A percentile compares a stretch with the other conserved stretches of the same genome.
phyloP scores from a whole-genome alignment of 2,797 vertebrate genomes.

The Sardinella longiceps region DNA sequence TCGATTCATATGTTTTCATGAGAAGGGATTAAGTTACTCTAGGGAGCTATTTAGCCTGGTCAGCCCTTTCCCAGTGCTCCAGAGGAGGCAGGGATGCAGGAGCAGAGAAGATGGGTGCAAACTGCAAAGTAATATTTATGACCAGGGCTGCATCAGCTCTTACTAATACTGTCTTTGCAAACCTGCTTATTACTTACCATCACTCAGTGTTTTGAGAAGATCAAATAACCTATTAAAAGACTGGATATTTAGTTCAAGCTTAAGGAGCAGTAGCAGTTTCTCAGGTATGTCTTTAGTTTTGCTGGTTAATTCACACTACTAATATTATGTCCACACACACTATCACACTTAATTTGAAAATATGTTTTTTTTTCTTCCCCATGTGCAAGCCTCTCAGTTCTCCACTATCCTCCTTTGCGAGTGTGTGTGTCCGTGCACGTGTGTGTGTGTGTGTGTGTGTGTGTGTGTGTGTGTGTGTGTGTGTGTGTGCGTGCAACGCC shows the following conservation, averaged over 20 bases:
- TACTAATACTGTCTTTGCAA: background rate
- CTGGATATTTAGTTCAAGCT: background rate
- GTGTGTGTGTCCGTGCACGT: background rate
- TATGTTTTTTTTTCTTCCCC: no score
- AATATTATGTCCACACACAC: no score
- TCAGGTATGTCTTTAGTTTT: background rate
- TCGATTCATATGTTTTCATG: conserved; percentile 66
- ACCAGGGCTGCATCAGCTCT: background rate
- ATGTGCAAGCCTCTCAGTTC: background rate
- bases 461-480: background rate
- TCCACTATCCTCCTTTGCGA: background rate
- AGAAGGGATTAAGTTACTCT: conserved; percentile 57
- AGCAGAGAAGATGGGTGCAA: background rate
- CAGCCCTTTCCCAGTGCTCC: background rate
- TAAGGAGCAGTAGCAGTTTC: background rate
- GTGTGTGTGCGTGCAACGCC: background rate
- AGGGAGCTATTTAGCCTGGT: background rate
- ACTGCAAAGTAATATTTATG: background rate
- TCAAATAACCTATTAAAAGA: background rate
- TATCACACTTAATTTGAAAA: background rate
- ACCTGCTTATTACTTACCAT: background rate
- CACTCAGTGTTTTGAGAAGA: background rate
- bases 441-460: background rate
- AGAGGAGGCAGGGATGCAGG: conserved; percentile 19
- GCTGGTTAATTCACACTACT: background rate